A percentile compares a stretch with the other conserved stretches of the same genome.
Conservation (phyloP, 2,113 vertebrate species). For the Sinocyclocheilus maitianheensis region DNA sequence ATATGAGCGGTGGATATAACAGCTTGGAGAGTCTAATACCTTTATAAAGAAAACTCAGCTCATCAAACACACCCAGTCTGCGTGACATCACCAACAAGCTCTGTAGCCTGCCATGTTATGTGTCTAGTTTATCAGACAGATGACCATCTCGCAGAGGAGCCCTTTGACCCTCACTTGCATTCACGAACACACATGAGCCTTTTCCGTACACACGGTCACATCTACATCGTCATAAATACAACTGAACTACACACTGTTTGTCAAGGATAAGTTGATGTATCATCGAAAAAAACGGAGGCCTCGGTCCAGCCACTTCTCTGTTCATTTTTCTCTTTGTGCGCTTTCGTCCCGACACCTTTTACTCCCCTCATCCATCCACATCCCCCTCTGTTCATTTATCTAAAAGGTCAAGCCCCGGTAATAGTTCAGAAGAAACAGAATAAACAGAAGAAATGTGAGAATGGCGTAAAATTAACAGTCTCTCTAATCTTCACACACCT, state of each 20-base stretch:
- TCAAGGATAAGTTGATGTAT: slow-evolving; percentile 75
- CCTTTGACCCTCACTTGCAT: slow-evolving; percentile 61
- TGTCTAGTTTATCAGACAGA: slow-evolving; percentile 49
- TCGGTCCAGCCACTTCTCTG: slow-evolving; percentile 67
- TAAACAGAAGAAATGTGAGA: slow-evolving; percentile 73
- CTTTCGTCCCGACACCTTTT: slow-evolving; percentile 71
- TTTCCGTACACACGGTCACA: slow-evolving; percentile 71
- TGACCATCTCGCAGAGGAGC: slow-evolving; percentile 59
- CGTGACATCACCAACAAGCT: slow-evolving; percentile 39
- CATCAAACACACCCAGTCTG: slow-evolving; percentile 8
- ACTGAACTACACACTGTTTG: slow-evolving; percentile 60
- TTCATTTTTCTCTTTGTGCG: slow-evolving; percentile 64
- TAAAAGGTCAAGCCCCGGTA: slow-evolving; percentile 71
- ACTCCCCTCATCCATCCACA: slow-evolving; percentile 78
- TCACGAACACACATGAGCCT: slow-evolving; percentile 61
- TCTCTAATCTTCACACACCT: slow-evolving; percentile 51
- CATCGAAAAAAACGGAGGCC: slow-evolving; percentile 73
- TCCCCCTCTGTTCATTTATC: slow-evolving; percentile 76
- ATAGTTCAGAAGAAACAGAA: slow-evolving; percentile 66
- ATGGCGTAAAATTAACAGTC: slow-evolving; percentile 56
- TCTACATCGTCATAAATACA: slow-evolving; percentile 74
- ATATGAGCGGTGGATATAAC: background rate
- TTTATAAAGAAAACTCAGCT: slow-evolving; percentile 47
- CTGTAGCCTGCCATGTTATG: slow-evolving; percentile 20
- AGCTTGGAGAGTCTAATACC: slow-evolving; percentile 34